Conservation (phyloP, 2,797 vertebrate genomes). For the Pseudotriccus pelzelni region DNA sequence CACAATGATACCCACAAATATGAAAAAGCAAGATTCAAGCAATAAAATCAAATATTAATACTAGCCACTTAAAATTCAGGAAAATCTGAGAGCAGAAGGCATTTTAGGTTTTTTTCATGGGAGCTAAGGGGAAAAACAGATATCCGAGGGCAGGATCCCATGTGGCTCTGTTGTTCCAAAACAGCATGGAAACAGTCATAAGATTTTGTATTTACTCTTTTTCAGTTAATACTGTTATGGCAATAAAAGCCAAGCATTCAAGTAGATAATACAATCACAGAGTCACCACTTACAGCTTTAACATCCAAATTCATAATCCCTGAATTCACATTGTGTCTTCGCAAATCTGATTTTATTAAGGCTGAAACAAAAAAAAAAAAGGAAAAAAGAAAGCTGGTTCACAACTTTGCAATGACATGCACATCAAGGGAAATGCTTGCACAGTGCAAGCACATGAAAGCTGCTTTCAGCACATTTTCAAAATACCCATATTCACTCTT, state of each 20-base stretch:
- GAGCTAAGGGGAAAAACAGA: neutral
- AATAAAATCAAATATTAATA: neutral
- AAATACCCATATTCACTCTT: fast-evolving
- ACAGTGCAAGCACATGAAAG: neutral
- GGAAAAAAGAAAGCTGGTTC: neutral
- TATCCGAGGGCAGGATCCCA: neutral
- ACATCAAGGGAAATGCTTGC: neutral
- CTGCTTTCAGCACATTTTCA: neutral
- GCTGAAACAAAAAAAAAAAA: constrained; percentile 74
- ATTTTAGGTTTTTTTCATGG: neutral
- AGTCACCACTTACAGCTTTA: constrained; percentile 81
- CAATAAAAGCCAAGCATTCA: neutral
- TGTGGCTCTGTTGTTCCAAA: neutral
- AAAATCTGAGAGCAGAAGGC: neutral
- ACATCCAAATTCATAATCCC: constrained; percentile 69
- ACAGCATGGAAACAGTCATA: neutral
- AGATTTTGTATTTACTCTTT: neutral
- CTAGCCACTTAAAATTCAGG: neutral
- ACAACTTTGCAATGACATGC: neutral
- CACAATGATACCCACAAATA: neutral
- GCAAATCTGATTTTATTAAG: constrained; percentile 94
- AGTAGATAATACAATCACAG: neutral
- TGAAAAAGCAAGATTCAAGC: neutral
- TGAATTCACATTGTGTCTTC: constrained; percentile 88
- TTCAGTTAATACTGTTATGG: neutral